Base-by-base conservation (phyloP, 2,888 invertebrate genomes). In the Scaptomyza reducta region DNA sequence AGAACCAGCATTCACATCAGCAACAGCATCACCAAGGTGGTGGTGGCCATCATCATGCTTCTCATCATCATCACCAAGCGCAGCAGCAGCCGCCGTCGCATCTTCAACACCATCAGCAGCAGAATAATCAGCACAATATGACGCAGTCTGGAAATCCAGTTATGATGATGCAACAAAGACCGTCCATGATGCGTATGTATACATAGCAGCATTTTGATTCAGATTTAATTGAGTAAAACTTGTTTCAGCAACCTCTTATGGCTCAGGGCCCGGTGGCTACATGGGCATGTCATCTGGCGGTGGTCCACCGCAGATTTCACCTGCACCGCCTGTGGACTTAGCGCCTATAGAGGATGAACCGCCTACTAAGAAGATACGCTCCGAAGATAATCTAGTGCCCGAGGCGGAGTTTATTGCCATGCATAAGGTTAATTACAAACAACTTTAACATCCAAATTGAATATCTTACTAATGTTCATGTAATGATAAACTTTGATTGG, bases 341-440 rank as follows among this genome's bases (percentile, higher is more conserved):
- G 91, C 92, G 72, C 90, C 93, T 55, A 81, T 93, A 70, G 96
- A 96, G 18, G 98, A 98, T 63, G 97, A 97, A 83, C 97, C 98
- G 1, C 94, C 96, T 0, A 93, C 95, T 63, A 99, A 99, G 92
- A 96, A 97, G 90, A 92, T 96, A 67, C 94, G 98, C 70, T 97
- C 97, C 0, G 99, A 99, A 91, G 99, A 99, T 89, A 95, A 96
- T 47, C 94, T 99, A 9, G 95, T 99, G 75, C 96, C 98, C 0
- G 99, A 99, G 92, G 94, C 94, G 58, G 95, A 96, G 54, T 98
- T 97, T 92, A 92, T 96, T 70, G 92, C 94, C 11, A 92, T 94
- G 81, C 94, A 95, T 90, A 94, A 94, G 89, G 94, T 74, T 0
- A 50, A 55, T 22, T 22, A 13, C 5, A 18, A 7, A 13, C 5